Evolutionary conservation across 2,797 vertebrate genomes (phyloP).

Genomic region (Rallus crepitans): DNA sequence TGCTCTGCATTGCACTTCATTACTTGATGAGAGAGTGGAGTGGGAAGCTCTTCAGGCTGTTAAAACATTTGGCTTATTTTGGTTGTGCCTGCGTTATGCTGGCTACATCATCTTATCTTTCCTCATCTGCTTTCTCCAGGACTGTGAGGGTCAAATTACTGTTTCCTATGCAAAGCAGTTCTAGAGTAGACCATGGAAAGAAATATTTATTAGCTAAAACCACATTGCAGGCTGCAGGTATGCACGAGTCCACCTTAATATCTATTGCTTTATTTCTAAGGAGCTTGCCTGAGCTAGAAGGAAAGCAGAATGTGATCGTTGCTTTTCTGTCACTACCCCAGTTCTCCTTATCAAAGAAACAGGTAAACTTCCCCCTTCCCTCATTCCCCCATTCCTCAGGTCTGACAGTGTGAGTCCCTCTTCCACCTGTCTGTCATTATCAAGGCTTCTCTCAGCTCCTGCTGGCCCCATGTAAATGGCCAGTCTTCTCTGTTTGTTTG

Average conservation of each 20-base stretch:
- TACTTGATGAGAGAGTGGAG: not conserved
- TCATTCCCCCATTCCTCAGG: not conserved
- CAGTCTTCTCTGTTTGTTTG: not conserved
- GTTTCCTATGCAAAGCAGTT: not conserved
- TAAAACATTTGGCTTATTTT: not conserved
- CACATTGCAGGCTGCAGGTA: not conserved
- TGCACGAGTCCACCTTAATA: not conserved
- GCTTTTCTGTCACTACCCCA: not conserved
- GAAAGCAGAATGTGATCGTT: not conserved
- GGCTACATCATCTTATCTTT: not conserved
- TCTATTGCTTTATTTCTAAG: not conserved
- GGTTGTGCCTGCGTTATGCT: not conserved
- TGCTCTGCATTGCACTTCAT: not conserved
- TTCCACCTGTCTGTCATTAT: rapidly evolving
- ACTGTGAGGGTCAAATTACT: not conserved
- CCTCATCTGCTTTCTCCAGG: not conserved
- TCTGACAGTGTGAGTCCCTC: not conserved
- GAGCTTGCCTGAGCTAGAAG: not conserved
- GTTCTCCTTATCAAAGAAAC: not conserved
- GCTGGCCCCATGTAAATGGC: not conserved
- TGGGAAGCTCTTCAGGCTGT: not conserved
- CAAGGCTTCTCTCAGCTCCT: not conserved
- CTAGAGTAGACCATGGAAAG: not conserved
- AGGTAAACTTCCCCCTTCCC: rapidly evolving
- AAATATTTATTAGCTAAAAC: not conserved